Evolutionary conservation across 1,140 invertebrate genomes (phyloP).

Genomic region (Caenorhabditis elegans): WBcel235 BX284606.5:11473501-11474000

Average conservation of each 20-base stretch:
- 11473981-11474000: neutral
- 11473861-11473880: too few species aligned
- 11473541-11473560: neutral
- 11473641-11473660: constrained; percentile 32
- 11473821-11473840: neutral
- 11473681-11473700: constrained; percentile 28
- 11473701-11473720: constrained; percentile 31
- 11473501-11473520: constrained; percentile 24
- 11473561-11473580: constrained; percentile 28
- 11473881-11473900: too few species aligned
- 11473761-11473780: neutral
- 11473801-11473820: neutral
- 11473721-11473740: neutral
- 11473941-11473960: too few species aligned
- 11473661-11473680: constrained; percentile 22
- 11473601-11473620: constrained; percentile 27
- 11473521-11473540: constrained; percentile 22
- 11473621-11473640: constrained; percentile 32
- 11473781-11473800: neutral
- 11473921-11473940: too few species aligned
- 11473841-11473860: too few species aligned
- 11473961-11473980: too few species aligned
- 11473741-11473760: neutral
- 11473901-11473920: too few species aligned
- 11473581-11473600: constrained; percentile 32